These are phyloP conservation scores for Aphidoletes aphidimyza DNA, from an alignment of 2,888 invertebrate species.

Conservation along the genomic window DNA sequence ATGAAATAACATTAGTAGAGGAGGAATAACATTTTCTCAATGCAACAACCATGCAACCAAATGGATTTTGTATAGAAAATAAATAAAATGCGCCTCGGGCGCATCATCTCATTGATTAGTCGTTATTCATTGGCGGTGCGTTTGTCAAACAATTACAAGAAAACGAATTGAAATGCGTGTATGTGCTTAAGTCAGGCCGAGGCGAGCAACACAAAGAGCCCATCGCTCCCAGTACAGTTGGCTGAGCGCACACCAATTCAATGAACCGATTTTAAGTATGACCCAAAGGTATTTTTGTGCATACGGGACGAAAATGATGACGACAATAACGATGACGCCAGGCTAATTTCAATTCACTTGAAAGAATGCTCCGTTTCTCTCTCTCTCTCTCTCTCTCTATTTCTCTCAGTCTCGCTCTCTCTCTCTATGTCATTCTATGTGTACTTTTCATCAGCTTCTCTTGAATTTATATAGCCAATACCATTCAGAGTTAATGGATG, in stretches of 20 bases:
- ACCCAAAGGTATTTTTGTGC: constrained; percentile 40
- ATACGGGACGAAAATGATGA: no score
- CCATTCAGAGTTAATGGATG: neutral
- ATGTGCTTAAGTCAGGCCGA: neutral
- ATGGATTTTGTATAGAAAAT: constrained; percentile 23
- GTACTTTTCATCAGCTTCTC: constrained; percentile 4
- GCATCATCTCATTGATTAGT: constrained; percentile 52
- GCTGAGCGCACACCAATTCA: constrained; percentile 4
- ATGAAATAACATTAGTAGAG: neutral
- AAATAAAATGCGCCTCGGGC: constrained; percentile 48
- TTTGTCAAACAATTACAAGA: constrained; percentile 49
- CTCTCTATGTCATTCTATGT: neutral
- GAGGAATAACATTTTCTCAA: constrained; percentile 13
- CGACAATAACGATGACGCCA: no score
- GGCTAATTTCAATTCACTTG: no score
- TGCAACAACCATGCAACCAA: neutral
- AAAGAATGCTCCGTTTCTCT: no score
- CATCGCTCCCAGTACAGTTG: constrained; percentile 13
- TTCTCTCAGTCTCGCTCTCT: neutral
- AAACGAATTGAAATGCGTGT: constrained; percentile 31
- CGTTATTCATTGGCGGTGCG: constrained; percentile 47
- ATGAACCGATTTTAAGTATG: constrained; percentile 47
- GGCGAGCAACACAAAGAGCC: neutral
- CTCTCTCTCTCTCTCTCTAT: neutral
- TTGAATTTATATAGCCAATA: neutral